Conservation (phyloP, 2,888 invertebrate genomes). For the Noctua fimbriata region DNA sequence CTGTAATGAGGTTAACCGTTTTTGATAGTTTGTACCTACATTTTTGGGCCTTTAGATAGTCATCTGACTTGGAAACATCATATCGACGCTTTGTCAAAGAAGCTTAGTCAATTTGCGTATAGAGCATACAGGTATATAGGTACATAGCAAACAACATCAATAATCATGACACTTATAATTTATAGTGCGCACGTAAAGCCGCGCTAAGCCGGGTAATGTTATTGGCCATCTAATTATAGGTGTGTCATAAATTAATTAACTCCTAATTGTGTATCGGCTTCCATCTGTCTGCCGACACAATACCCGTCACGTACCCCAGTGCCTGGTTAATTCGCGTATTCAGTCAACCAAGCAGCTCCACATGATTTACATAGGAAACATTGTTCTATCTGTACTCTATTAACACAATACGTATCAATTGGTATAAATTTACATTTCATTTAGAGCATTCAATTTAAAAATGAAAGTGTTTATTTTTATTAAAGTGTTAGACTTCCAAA, state of each 20-base stretch:
- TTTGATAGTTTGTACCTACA: too few species aligned
- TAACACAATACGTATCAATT: conserved; percentile 63
- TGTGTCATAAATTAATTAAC: conserved; percentile 86
- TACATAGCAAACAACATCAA: conserved; percentile 44
- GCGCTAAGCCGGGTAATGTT: conserved; percentile 76
- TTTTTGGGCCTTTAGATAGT: too few species aligned
- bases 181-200: conserved; percentile 71
- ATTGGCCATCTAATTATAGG: conserved; percentile 82
- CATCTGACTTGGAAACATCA: too few species aligned
- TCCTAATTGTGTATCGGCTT: conserved; percentile 81
- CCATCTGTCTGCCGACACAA: conserved; percentile 73
- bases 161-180: conserved; percentile 71
- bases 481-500: conserved; percentile 2
- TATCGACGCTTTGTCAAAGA: too few species aligned
- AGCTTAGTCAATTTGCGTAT: too few species aligned
- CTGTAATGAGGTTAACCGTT: too few species aligned
- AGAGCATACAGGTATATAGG: too few species aligned
- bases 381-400: conserved; percentile 55
- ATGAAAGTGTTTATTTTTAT: conserved; percentile 22
- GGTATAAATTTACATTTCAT: conserved; percentile 64
- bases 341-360: conserved; percentile 65
- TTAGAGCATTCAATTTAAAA: conserved; percentile 43
- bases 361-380: conserved; percentile 70
- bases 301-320: conserved; percentile 63
- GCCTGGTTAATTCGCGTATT: conserved; percentile 71